Percentiles rank a stretch among this genome's conserved stretches.
Conservation (phyloP, 2,113 vertebrate species). For the Paedocypris sp. region DNA sequence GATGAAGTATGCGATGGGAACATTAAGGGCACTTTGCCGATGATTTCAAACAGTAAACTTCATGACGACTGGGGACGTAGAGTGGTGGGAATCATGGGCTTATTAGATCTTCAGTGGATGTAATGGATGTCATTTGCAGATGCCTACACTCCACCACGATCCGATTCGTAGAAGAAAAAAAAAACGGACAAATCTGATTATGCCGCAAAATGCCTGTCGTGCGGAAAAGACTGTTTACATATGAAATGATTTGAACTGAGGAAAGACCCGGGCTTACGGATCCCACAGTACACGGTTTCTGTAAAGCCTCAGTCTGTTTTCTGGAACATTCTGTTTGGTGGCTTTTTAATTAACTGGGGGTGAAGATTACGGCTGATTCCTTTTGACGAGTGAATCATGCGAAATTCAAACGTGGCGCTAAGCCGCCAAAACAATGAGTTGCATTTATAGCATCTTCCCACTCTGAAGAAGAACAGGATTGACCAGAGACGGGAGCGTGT, state of each 20-base stretch:
- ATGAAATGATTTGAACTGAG: slow-evolving; percentile 59
- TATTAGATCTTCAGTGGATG: slow-evolving; percentile 55
- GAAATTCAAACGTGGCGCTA: slow-evolving; percentile 53
- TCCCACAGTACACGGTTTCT: slow-evolving; percentile 16
- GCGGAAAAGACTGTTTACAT: slow-evolving; percentile 50
- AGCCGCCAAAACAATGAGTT: slow-evolving; percentile 47
- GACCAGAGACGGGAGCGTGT: slow-evolving; percentile 47
- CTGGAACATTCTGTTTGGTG: slow-evolving; percentile 47
- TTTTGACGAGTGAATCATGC: slow-evolving; percentile 48
- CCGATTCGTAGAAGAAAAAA: too few species aligned
- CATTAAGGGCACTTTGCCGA: slow-evolving; percentile 24
- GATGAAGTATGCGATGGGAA: slow-evolving; percentile 16
- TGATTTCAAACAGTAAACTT: slow-evolving; percentile 3
- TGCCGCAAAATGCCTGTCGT: slow-evolving; percentile 56
- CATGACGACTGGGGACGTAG: background rate
- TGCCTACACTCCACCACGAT: slow-evolving; percentile 46
- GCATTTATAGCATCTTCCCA: slow-evolving; percentile 44
- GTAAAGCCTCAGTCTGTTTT: slow-evolving; percentile 49
- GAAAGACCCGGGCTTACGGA: slow-evolving; percentile 33
- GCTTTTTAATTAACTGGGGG: slow-evolving; percentile 61
- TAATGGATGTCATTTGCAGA: slow-evolving; percentile 57
- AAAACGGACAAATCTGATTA: slow-evolving; percentile 51
- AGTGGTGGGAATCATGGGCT: slow-evolving; percentile 42
- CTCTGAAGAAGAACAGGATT: slow-evolving; percentile 43
- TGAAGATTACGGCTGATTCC: slow-evolving; percentile 60